These are phyloP conservation scores for Aphrocallistes beatrix DNA, from an alignment of 37 sponge, comb jelly and placozoan genomes.

Conservation along the genomic window DNA sequence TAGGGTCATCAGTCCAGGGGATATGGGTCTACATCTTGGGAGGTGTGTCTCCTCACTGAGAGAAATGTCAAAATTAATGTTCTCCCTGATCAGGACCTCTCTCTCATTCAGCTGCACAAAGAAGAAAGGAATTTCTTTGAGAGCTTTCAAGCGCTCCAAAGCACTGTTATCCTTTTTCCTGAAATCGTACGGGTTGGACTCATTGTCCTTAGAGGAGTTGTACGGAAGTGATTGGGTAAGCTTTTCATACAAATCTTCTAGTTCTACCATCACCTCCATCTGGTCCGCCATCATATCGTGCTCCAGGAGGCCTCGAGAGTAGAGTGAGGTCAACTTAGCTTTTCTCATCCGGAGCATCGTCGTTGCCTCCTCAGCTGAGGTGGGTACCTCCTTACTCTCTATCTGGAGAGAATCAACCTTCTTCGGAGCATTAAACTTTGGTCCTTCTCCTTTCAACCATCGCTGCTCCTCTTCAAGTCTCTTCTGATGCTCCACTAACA, in stretches of 20 bases:
- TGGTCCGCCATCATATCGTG: constrained; percentile 9
- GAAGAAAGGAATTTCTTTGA: constrained; percentile 13
- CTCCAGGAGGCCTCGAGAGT: not conserved
- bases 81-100: not conserved
- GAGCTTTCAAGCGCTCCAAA: not conserved
- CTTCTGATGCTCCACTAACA: constrained; percentile 6
- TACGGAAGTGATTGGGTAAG: not conserved
- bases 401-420: not conserved
- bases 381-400: not conserved
- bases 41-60: not conserved
- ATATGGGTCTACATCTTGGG: not conserved
- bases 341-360: not conserved
- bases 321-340: not conserved
- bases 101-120: constrained; percentile 8
- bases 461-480: not conserved
- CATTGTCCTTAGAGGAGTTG: not conserved
- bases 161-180: not conserved
- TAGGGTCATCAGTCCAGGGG: not conserved
- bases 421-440: not conserved
- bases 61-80: not conserved
- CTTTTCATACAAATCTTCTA: not conserved
- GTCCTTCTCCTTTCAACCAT: constrained; percentile 8
- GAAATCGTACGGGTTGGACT: not conserved
- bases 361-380: not conserved
- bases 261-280: not conserved